These are phyloP conservation scores for Halichondria panicea DNA, from an alignment of 37 sponge, comb jelly and placozoan species.

Conservation along the genomic window DNA sequence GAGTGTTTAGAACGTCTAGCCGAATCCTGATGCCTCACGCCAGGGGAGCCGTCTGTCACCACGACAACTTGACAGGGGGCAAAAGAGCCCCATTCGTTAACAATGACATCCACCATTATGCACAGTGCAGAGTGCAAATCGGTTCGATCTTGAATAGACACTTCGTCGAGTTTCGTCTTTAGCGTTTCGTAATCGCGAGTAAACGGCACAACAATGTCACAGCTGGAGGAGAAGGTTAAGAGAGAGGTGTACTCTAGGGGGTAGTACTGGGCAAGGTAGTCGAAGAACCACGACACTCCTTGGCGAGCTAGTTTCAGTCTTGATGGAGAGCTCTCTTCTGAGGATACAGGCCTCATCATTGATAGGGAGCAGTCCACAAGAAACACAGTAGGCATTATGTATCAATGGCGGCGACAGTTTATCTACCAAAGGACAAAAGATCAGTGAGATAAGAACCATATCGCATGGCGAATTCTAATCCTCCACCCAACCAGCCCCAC, in stretches of 20 bases:
- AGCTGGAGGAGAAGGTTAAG: slow-evolving; percentile 72
- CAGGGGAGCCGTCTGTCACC: slow-evolving; percentile 79
- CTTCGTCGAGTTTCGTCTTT: slow-evolving; percentile 37
- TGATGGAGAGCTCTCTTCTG: slow-evolving; percentile 1
- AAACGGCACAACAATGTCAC: slow-evolving; percentile 60
- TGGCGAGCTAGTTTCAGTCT: slow-evolving; percentile 52
- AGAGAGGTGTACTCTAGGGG: slow-evolving; percentile 66
- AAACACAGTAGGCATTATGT: slow-evolving; percentile 85
- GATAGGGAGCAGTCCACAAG: slow-evolving; percentile 86
- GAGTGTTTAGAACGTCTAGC: not conserved
- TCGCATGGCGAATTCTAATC: too few relatives aligned
- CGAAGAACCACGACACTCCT: slow-evolving; percentile 66
- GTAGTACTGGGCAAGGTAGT: slow-evolving; percentile 40
- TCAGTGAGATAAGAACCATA: too few relatives aligned
- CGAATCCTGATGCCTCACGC: slow-evolving; percentile 35
- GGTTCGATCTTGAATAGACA: slow-evolving; percentile 59
- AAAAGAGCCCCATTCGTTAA: slow-evolving; percentile 78
- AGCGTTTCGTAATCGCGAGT: slow-evolving; percentile 70
- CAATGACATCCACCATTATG: slow-evolving; percentile 36
- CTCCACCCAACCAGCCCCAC: too few relatives aligned
- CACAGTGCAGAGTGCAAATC: slow-evolving; percentile 59
- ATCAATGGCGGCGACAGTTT: too few relatives aligned
- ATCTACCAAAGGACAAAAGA: too few relatives aligned
- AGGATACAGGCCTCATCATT: slow-evolving; percentile 67
- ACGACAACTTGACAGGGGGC: slow-evolving; percentile 75